A percentile compares a stretch with the other conserved stretches of the same genome.
These are phyloP conservation scores for Thereva nobilitata DNA, from an alignment of 2,888 invertebrate genomes.

Conservation along the genomic window DNA sequence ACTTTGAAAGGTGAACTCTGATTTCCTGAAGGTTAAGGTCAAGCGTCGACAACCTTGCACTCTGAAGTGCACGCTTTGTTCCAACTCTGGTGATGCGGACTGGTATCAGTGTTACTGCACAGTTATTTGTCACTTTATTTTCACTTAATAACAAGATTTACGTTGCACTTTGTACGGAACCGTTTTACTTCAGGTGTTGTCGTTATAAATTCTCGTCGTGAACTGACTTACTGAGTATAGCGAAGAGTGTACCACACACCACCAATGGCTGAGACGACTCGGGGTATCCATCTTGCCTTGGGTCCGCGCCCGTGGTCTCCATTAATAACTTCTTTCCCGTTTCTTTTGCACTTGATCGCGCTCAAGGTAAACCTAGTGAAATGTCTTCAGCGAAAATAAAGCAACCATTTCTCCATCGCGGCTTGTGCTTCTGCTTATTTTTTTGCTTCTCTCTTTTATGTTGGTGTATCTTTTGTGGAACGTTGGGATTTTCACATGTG, in stretches of 20 bases:
- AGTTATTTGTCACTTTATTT: slow-evolving; percentile 8
- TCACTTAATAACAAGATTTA: neutral
- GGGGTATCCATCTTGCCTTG: neutral
- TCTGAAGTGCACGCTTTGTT: too few species aligned
- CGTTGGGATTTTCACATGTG: slow-evolving; percentile 23
- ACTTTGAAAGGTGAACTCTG: too few species aligned
- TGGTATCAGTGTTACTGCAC: too few species aligned
- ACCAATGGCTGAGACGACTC: neutral
- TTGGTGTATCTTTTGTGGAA: slow-evolving; percentile 6
- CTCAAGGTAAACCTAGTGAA: slow-evolving; percentile 8
- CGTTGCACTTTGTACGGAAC: too few species aligned
- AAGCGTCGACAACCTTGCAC: too few species aligned
- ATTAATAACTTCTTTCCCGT: slow-evolving; percentile 20
- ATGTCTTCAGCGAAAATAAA: slow-evolving; percentile 14
- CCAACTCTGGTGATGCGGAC: too few species aligned
- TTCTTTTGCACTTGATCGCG: slow-evolving; percentile 26
- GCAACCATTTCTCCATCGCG: slow-evolving; percentile 25
- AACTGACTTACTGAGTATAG: slow-evolving; percentile 10
- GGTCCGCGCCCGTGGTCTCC: slow-evolving; percentile 10
- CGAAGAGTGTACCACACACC: slow-evolving; percentile 17
- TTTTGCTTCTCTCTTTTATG: too few species aligned
- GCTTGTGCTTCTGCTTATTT: slow-evolving; percentile 16
- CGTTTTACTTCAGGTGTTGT: neutral
- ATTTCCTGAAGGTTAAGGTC: too few species aligned
- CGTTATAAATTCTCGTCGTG: slow-evolving; percentile 26